Conservation (phyloP, 2,797 vertebrate species). For the Dipus sagitta region DNA sequence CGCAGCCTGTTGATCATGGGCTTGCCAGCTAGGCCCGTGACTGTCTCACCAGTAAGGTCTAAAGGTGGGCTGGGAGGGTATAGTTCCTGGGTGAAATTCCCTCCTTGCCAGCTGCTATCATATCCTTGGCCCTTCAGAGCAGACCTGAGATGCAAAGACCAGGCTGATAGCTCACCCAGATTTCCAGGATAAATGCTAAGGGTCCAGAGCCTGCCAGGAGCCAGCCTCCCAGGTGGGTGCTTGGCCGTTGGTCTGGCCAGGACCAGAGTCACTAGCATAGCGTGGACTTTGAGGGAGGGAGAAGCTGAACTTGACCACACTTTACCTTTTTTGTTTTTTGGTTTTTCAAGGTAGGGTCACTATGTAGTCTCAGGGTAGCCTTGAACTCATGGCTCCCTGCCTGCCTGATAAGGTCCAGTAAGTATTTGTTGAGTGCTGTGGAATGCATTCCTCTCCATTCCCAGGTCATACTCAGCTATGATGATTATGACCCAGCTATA, state of each 20-base stretch:
- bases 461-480: not conserved
- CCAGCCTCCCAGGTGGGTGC: not conserved
- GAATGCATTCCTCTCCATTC: not conserved
- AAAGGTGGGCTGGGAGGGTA: not conserved
- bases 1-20: not conserved
- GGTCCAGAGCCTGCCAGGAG: rapidly evolving
- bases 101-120: not conserved
- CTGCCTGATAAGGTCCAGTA: not conserved
- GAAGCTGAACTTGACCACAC: not conserved
- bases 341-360: too few species aligned
- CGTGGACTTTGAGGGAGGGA: not conserved
- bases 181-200: not conserved
- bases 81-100: not conserved
- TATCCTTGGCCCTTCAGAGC: not conserved
- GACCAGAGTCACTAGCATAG: not conserved
- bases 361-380: too few species aligned
- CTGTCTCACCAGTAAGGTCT: not conserved
- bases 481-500: not conserved
- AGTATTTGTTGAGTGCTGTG: not conserved
- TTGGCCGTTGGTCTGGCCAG: not conserved
- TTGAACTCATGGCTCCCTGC: not conserved
- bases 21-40: not conserved
- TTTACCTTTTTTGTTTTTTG: too few species aligned
- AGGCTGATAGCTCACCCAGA: not conserved
- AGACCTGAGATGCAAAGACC: not conserved